Evolutionary conservation across 1,140 invertebrate genomes (phyloP).

Genomic region (Euschistus heros): DNA sequence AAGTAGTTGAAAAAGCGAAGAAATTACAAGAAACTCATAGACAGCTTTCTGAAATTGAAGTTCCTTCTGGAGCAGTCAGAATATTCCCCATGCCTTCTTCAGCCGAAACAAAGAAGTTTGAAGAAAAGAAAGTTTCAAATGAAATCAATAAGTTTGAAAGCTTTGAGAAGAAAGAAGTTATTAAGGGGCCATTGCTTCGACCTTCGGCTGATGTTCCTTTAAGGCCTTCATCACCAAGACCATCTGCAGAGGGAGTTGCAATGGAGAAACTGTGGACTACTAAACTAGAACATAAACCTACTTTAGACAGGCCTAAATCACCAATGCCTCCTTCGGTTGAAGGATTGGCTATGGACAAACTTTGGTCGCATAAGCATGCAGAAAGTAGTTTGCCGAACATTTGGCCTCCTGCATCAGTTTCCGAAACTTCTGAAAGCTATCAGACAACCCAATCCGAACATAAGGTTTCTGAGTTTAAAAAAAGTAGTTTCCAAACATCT

Average conservation of each 20-base stretch:
- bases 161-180: slow-evolving; percentile 13
- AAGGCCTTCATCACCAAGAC: slow-evolving; percentile 36
- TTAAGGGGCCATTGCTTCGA: slow-evolving; percentile 10
- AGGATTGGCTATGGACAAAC: slow-evolving; percentile 34
- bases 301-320: slow-evolving; percentile 23
- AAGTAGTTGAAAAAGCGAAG: slow-evolving; percentile 49
- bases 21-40: slow-evolving; percentile 50
- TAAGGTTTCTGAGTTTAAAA: background rate
- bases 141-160: slow-evolving; percentile 13
- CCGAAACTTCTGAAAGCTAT: background rate
- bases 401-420: slow-evolving; percentile 38
- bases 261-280: slow-evolving; percentile 50
- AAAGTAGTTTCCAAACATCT: background rate
- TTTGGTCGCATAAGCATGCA: slow-evolving; percentile 41
- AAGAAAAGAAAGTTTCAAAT: slow-evolving; percentile 25
- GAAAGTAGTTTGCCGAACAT: slow-evolving; percentile 36
- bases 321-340: slow-evolving; percentile 30
- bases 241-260: slow-evolving; percentile 45
- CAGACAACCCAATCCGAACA: background rate
- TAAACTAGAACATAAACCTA: slow-evolving; percentile 6
- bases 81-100: slow-evolving; percentile 41
- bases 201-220: slow-evolving; percentile 21
- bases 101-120: slow-evolving; percentile 28
- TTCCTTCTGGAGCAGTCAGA: slow-evolving; percentile 50
- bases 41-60: slow-evolving; percentile 43